These are phyloP conservation scores for Peromyscus aztecus DNA, from an alignment of 2,797 vertebrate species.

Conservation along the genomic window DNA sequence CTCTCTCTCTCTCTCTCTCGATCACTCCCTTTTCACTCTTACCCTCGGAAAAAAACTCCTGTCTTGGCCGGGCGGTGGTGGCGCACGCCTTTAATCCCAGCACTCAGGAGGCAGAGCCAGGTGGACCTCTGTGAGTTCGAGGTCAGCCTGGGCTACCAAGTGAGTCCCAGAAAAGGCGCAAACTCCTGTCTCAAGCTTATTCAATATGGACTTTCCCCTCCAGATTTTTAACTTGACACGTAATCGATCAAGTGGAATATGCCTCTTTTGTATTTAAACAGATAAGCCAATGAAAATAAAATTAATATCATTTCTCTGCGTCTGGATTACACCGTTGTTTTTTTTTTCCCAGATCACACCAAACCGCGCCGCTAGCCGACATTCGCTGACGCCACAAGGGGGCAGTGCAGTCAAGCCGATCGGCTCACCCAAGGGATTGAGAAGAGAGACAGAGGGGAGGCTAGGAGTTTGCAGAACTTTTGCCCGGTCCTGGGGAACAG, in stretches of 20 bases:
- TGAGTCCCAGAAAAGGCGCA: no score
- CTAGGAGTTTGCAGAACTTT: not conserved
- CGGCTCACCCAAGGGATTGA: not conserved
- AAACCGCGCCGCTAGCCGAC: not conserved
- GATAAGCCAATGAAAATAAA: slow-evolving; percentile 39
- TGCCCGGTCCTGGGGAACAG: not conserved
- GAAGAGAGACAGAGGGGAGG: not conserved
- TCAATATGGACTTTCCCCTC: not conserved
- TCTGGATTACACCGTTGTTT: not conserved
- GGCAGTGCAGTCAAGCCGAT: slow-evolving; percentile 52
- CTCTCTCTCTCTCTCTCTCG: no score
- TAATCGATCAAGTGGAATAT: not conserved
- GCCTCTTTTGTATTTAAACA: not conserved
- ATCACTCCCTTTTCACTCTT: not conserved
- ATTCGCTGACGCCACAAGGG: slow-evolving; percentile 31
- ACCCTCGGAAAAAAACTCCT: not conserved
- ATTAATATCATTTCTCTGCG: not conserved
- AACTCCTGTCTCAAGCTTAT: slow-evolving; percentile 13
- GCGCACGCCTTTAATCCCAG: no score
- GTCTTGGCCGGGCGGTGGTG: no score
- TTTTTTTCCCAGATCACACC: not conserved
- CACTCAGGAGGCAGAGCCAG: no score
- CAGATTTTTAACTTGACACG: not conserved
- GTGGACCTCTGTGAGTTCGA: no score
- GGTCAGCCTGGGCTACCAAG: no score